Conservation (phyloP, 2,888 invertebrate species). For the Adela reaumurella region DNA sequence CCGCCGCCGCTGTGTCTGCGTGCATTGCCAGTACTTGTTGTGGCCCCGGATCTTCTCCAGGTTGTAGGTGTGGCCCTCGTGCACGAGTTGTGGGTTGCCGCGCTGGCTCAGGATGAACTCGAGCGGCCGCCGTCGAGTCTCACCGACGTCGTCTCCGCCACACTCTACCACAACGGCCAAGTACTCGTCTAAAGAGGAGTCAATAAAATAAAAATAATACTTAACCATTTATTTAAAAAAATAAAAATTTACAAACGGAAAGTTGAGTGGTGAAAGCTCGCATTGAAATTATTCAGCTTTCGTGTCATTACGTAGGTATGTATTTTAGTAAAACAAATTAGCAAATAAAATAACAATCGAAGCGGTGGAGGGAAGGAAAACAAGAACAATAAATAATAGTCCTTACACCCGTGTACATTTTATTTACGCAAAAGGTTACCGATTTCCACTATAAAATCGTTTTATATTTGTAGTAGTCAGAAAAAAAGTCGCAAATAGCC, state of each 20-base stretch:
- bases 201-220: no score
- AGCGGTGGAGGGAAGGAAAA: no score
- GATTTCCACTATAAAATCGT: no score
- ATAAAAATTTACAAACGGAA: no score
- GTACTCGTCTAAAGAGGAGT: constrained; percentile 8
- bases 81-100: constrained; percentile 39
- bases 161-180: constrained; percentile 9
- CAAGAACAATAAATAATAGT: no score
- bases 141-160: neutral
- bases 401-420: no score
- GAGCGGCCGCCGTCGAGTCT: constrained; percentile 11
- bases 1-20: constrained; percentile 8
- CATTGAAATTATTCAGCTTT: neutral
- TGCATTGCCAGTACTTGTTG: constrained; percentile 12
- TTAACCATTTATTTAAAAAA: no score
- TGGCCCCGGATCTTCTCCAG: constrained; percentile 9
- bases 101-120: constrained; percentile 39
- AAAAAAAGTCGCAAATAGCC: no score
- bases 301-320: neutral
- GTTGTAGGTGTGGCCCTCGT: constrained; percentile 33
- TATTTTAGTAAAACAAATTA: neutral
- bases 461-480: no score
- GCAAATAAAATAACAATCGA: no score
- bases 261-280: no score
- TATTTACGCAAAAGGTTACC: no score